Evolutionary conservation across 2,888 invertebrate genomes (phyloP).

Genomic region (Metacarcinus magister): DNA sequence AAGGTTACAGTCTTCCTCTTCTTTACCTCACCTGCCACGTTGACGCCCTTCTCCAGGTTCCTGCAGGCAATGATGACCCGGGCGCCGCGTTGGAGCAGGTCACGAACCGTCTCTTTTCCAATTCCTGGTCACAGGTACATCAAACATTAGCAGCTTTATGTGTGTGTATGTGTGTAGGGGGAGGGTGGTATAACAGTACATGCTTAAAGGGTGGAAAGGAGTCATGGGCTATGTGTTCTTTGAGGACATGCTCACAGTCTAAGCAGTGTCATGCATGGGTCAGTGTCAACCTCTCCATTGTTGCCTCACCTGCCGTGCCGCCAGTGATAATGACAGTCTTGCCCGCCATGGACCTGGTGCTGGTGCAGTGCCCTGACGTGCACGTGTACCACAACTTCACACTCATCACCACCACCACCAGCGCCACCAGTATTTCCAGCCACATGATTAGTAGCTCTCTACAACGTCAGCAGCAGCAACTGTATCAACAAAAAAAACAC

Average conservation of each 20-base stretch:
- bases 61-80: conserved; percentile 64
- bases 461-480: too few species aligned
- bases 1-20: too few species aligned
- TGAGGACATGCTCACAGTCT: too few species aligned
- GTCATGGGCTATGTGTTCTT: too few species aligned
- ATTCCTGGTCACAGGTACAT: conserved; percentile 14
- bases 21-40: conserved; percentile 40
- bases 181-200: too few species aligned
- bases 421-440: neutral
- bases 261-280: too few species aligned
- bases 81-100: conserved; percentile 46
- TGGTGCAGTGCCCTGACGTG: neutral
- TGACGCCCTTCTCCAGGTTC: conserved; percentile 30
- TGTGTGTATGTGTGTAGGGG: neutral
- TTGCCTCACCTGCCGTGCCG: neutral
- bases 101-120: conserved; percentile 50
- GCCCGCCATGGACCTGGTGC: neutral
- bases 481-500: too few species aligned
- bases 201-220: too few species aligned
- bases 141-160: neutral
- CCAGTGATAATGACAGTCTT: conserved; percentile 35
- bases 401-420: neutral
- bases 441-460: neutral
- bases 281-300: too few species aligned
- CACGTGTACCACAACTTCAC: neutral